phyloP scores from a whole-genome alignment of 2,113 vertebrate genomes.

The Terrapene triunguis region DNA sequence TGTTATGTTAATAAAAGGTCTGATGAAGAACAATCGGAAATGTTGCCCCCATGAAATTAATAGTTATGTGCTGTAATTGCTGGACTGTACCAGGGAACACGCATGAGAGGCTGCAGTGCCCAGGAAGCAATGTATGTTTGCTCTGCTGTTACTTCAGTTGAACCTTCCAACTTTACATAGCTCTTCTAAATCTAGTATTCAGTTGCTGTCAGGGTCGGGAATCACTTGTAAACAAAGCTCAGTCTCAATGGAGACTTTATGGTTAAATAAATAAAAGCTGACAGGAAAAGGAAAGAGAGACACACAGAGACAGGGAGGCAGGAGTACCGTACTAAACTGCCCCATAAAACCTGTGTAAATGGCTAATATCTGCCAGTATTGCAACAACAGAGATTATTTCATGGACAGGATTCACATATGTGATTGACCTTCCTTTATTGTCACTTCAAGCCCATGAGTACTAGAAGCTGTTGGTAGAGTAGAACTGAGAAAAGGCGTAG shows the following conservation, averaged over 20 bases:
- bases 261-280: constrained; percentile 50
- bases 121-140: rapidly evolving
- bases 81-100: neutral
- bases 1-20: constrained; percentile 4
- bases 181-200: constrained; percentile 37
- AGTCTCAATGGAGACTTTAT: constrained; percentile 26
- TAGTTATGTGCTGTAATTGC: neutral
- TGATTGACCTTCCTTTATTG: neutral
- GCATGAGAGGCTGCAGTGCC: neutral
- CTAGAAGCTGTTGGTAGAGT: neutral
- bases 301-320: neutral
- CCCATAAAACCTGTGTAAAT: constrained; percentile 54
- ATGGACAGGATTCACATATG: neutral
- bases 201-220: constrained; percentile 43
- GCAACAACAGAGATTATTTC: constrained; percentile 31
- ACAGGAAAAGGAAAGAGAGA: constrained; percentile 35
- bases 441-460: neutral
- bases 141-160: neutral
- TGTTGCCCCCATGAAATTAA: constrained; percentile 29
- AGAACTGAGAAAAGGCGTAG: neutral
- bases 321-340: constrained; percentile 24
- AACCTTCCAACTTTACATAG: neutral
- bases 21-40: constrained; percentile 35
- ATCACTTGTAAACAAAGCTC: constrained; percentile 47
- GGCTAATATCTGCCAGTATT: neutral